phyloP scores from a whole-genome alignment of 2,113 vertebrate species.

The Tretioscincus oriximinensis region DNA sequence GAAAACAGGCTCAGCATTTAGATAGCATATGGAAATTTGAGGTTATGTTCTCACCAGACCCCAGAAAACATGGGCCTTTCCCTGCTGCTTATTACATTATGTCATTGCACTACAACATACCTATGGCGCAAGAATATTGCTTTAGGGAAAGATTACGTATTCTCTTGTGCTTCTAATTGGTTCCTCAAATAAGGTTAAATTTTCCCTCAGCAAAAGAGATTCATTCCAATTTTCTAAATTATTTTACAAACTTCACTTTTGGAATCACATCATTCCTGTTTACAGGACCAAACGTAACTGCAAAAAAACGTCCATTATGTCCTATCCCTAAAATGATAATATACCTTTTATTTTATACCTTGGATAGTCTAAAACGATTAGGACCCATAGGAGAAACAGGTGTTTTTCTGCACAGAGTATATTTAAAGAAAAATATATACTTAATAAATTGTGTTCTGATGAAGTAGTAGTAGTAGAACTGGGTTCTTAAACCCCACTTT shows the following conservation, averaged over 20 bases:
- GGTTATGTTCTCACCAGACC: not conserved
- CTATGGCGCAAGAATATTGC: not conserved
- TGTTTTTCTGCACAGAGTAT: too few relatives aligned
- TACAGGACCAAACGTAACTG: not conserved
- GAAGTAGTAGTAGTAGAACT: too few relatives aligned
- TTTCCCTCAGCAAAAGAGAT: not conserved
- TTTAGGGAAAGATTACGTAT: not conserved
- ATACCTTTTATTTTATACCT: not conserved
- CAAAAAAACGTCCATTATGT: not conserved
- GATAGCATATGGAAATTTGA: not conserved
- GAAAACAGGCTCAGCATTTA: constrained; percentile 22
- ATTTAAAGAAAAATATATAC: too few relatives aligned
- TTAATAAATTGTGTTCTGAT: too few relatives aligned
- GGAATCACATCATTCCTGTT: too few relatives aligned
- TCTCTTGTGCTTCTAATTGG: not conserved
- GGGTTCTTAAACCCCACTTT: too few relatives aligned
- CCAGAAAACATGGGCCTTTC: too few relatives aligned
- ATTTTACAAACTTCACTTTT: not conserved
- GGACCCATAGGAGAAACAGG: not conserved
- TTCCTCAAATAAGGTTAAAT: not conserved
- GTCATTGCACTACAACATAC: not conserved
- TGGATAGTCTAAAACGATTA: not conserved
- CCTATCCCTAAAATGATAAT: not conserved
- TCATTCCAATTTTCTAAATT: not conserved
- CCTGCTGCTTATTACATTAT: not conserved